phyloP scores from a whole-genome alignment of 1,140 invertebrate genomes.

The Drosophila nebulosa region DNA sequence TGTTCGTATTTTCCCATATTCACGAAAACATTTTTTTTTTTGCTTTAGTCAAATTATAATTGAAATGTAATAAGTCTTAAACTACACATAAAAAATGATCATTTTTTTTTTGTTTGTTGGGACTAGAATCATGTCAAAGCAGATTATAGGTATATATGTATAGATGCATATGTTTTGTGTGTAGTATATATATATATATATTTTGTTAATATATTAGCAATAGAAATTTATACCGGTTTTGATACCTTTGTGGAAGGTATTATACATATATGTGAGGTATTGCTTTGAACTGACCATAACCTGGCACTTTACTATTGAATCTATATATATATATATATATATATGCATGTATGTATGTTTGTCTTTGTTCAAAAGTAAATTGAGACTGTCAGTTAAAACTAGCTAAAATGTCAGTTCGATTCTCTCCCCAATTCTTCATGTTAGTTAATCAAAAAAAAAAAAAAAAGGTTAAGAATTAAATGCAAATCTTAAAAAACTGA shows the following conservation, averaged over 20 bases:
- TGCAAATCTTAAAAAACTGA: no score
- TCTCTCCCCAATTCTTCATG: no score
- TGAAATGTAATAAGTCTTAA: conserved; percentile 18
- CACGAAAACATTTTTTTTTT: background rate
- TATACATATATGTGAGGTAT: background rate
- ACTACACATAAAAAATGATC: conserved; percentile 3
- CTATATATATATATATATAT: no score
- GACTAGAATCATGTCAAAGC: conserved; percentile 26
- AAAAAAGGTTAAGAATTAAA: no score
- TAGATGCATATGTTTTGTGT: background rate
- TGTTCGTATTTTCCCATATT: background rate
- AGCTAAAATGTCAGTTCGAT: no score
- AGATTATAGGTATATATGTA: background rate
- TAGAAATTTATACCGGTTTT: background rate
- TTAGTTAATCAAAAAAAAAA: no score
- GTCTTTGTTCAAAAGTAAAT: no score
- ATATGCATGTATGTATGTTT: no score
- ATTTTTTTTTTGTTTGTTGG: conserved; percentile 18
- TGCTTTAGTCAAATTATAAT: conserved; percentile 46
- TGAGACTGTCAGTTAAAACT: no score
- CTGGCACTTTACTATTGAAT: no score
- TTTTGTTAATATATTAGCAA: conserved; percentile 16
- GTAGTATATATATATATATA: conserved; percentile 40
- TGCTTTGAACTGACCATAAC: background rate
- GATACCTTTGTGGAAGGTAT: background rate